phyloP scores from a whole-genome alignment of 2,113 vertebrate genomes.

The Podarcis raffonei region DNA sequence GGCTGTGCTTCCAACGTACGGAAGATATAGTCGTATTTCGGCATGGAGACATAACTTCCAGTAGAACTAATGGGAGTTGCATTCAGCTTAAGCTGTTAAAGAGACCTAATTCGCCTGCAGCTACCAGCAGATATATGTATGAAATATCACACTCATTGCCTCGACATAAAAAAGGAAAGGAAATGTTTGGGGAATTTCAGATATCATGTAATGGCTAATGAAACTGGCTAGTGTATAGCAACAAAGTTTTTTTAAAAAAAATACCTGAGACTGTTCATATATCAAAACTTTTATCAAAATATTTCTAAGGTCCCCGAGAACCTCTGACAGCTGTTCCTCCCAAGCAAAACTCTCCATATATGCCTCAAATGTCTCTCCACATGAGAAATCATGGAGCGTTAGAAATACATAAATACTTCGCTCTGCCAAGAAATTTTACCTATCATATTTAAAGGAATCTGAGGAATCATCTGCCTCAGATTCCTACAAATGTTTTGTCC shows the following conservation, averaged over 20 bases:
- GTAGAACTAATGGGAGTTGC: slow-evolving; percentile 2
- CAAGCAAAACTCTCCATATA: neutral
- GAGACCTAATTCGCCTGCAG: slow-evolving; percentile 10
- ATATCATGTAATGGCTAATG: neutral
- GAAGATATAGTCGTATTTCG: neutral
- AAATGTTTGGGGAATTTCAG: slow-evolving; percentile 2
- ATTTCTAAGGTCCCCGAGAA: neutral
- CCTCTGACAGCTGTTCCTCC: neutral
- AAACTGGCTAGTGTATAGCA: neutral
- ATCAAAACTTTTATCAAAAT: neutral
- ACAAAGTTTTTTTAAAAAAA: neutral
- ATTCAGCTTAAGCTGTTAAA: slow-evolving; percentile 8
- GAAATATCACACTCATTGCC: slow-evolving; percentile 10
- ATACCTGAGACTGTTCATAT: neutral
- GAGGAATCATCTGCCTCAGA: neutral
- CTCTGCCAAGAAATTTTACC: neutral
- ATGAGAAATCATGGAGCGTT: neutral
- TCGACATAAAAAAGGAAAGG: neutral
- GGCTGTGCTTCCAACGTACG: neutral
- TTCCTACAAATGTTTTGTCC: neutral
- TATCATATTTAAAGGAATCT: neutral
- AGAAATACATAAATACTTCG: neutral
- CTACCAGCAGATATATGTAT: neutral
- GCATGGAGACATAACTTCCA: neutral
- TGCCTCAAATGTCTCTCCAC: neutral